Evolutionary conservation across 2,797 vertebrate genomes (phyloP), one percentile per base, ranked within the genome.

Genomic region (Cynopterus sphinx): DNA sequence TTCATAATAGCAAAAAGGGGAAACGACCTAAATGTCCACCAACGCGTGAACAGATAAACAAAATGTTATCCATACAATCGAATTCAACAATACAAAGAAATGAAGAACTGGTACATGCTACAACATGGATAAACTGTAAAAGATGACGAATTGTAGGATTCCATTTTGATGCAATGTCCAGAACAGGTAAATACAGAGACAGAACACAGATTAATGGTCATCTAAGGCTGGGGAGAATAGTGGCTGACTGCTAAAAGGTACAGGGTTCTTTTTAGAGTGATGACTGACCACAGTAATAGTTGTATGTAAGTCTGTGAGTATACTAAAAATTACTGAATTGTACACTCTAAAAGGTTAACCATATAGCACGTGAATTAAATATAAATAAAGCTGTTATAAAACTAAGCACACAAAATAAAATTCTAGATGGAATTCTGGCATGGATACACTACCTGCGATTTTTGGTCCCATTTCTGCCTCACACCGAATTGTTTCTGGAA

Each of bases 401-500:
- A 65, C 41, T 57, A 79, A 84, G 12, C 15, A 73, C 39, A 59
- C 15, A 63, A 63, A 31, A 63, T 3, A 11, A 51, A 82, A 75
- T 9, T 65, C 41, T 31, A 82, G 46, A 57, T 1, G 55, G 63
- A 89, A 71, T n/a, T 67, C 57, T 41, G n/a, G 49, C 51, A 46
- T 4, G 12, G 17, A 61, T 51, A 91, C 43, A 28, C 46, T 98
- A 99, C 99, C 99, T 99, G 99, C 49, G 99, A 99, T 94, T 99
- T 99, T 94, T 99, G 99, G 98, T 99, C 99, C 99, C 99, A 99
- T 95, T 99, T 99, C 97, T 99, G 99, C 94, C 99, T 99, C 63
- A 99, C 99, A 36, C 99, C 99, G 98, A 99, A 99, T 97, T 99
- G 99, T 98, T 99, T 99, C 97, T 99, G 99, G 97, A 99, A 99